Evolutionary conservation across 2,113 vertebrate genomes (phyloP), one percentile per base, ranked within the genome.

Genomic region (Rhinopomastus cyanomelas): DNA sequence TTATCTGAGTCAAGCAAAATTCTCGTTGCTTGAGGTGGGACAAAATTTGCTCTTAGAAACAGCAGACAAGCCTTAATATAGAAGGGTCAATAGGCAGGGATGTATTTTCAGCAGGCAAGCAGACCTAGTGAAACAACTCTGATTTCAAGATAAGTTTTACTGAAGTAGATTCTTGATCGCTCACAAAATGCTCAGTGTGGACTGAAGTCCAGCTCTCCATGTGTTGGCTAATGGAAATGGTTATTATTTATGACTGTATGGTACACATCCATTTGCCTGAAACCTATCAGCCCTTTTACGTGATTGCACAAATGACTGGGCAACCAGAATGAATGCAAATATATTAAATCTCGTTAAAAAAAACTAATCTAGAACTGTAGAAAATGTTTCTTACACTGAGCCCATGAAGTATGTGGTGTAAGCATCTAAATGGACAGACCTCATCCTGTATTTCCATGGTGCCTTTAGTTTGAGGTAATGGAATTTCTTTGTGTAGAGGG

Each of bases 41-140:
- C 30, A 34, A 62, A 88, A 73, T 62, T 52, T 23, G 4, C 5
- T 19, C 14, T 46, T 53, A 39, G 9, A 56, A 78, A 86, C 25
- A 87, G 3, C 21, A 29, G 0, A 0, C 20, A 30, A 32, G 14
- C 27, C 36, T 52, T 59, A 23, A n/a, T 68, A 27, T 15, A 62
- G 14, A 18, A 32, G 18, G 34, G 4, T 26, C 0, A 0, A 19
- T 51, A 49, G 39, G 21, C 36, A 59, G 25, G 5, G 69, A 12
- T 9, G 16, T n/a, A 16, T 49, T 89, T 49, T 42, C 74, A 83
- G 51, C 27, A 42, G 10, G 53, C 9, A 22, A 19, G 16, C 60
- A 46, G 55, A 53, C 10, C 12, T 52, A 6, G 25, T 81, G 46
- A 77, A 83, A 64, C 11, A 34, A 39, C 8, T 72, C 29, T 39